Percentiles rank a stretch among this genome's conserved stretches.
Evolutionary conservation across 2,888 invertebrate species (phyloP).

Genomic region (Agrotis ipsilon): DNA sequence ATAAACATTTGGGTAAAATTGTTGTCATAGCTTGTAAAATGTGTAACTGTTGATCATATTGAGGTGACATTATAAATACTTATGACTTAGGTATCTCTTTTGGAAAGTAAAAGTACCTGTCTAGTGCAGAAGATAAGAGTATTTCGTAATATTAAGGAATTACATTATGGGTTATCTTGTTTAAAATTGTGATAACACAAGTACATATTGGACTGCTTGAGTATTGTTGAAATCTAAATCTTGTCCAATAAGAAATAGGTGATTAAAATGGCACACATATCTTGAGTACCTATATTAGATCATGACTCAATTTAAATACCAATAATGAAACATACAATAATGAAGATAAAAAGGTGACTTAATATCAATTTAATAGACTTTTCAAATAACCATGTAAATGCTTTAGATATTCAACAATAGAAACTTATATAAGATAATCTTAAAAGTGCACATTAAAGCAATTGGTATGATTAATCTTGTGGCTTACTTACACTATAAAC

Average conservation of each 20-base stretch:
- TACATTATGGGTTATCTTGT: slow-evolving; percentile 58
- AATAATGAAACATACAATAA: not conserved
- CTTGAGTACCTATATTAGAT: slow-evolving; percentile 1
- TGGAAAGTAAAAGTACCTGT: slow-evolving; percentile 60
- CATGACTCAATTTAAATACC: slow-evolving; percentile 2
- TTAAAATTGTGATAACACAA: slow-evolving; percentile 60
- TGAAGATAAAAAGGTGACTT: not conserved
- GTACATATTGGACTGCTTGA: slow-evolving; percentile 38
- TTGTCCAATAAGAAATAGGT: slow-evolving; percentile 42
- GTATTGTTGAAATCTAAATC: slow-evolving; percentile 39
- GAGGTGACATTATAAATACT: slow-evolving; percentile 50
- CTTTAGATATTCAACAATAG: slow-evolving; percentile 28
- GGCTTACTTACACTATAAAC: not conserved
- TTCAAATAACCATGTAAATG: slow-evolving; percentile 18
- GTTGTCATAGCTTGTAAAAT: slow-evolving; percentile 6
- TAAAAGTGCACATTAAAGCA: slow-evolving; percentile 14
- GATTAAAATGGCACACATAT: slow-evolving; percentile 24
- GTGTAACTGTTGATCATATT: slow-evolving; percentile 28
- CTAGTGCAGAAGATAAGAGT: slow-evolving; percentile 49
- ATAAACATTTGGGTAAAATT: slow-evolving; percentile 20
- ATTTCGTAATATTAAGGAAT: slow-evolving; percentile 56
- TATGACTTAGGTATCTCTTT: slow-evolving; percentile 44
- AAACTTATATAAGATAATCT: slow-evolving; percentile 9
- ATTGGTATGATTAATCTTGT: slow-evolving; percentile 4
- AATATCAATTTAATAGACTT: not conserved